Percentiles rank a stretch among this genome's conserved stretches.
Conservation (phyloP, 2,113 vertebrate species). For the Oreochromis spilurus region DNA sequence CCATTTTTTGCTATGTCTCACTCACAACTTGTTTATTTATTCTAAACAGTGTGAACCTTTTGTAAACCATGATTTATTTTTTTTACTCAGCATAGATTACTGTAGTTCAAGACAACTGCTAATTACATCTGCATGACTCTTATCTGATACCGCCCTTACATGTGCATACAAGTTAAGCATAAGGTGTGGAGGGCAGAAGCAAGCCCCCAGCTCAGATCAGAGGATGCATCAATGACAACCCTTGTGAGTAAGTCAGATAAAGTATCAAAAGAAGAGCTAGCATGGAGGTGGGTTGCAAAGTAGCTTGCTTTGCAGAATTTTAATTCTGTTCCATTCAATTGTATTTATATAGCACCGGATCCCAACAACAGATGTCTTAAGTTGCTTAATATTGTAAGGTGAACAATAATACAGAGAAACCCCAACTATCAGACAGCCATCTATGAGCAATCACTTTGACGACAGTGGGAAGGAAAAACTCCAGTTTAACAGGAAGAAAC, state of each 20-base stretch:
- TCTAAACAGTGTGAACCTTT: neutral
- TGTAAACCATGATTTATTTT: neutral
- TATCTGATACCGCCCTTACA: neutral
- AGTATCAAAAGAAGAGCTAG: neutral
- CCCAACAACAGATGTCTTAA: neutral
- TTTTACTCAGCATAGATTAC: neutral
- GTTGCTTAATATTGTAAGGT: neutral
- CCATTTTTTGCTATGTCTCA: neutral
- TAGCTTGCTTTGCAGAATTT: neutral
- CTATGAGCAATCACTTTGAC: neutral
- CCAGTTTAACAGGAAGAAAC: neutral
- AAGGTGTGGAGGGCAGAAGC: neutral
- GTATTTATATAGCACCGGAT: neutral
- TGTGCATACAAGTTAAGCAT: neutral
- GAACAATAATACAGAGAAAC: neutral
- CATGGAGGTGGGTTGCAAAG: neutral
- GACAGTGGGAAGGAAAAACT: neutral
- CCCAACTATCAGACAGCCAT: neutral
- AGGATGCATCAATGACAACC: neutral
- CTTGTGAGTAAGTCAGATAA: neutral
- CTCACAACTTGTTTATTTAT: neutral
- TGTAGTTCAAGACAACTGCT: fast-evolving
- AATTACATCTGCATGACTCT: neutral
- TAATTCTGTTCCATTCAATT: fast-evolving
- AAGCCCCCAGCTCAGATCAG: neutral